Conservation (phyloP, 53 echinoderm and acorn worm genomes). For the Apostichopus leukothele region DNA sequence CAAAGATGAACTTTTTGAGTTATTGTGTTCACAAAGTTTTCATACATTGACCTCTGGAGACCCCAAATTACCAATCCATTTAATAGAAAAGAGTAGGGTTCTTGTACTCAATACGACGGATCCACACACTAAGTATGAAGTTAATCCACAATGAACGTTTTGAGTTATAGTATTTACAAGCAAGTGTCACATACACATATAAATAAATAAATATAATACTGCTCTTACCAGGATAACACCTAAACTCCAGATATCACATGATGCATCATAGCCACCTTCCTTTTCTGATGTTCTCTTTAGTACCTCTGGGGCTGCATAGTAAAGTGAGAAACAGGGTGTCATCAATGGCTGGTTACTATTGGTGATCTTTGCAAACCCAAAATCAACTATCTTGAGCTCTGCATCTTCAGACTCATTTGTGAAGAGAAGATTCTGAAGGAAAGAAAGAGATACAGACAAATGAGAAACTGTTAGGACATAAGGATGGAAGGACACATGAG, state of each 20-base stretch:
- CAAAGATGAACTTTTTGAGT: too few relatives aligned
- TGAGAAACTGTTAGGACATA: too few relatives aligned
- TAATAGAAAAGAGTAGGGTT: too few relatives aligned
- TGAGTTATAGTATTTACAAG: too few relatives aligned
- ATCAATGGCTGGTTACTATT: slow-evolving; percentile 86
- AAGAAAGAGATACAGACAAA: not conserved
- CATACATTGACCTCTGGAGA: too few relatives aligned
- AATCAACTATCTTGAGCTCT: slow-evolving; percentile 94
- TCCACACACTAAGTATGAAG: not conserved
- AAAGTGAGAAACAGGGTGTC: slow-evolving; percentile 94
- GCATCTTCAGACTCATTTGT: slow-evolving; percentile 84
- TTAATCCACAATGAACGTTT: not conserved
- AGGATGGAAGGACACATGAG: too few relatives aligned
- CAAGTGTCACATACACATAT: too few relatives aligned
- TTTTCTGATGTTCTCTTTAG: slow-evolving; percentile 71
- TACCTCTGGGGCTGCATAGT: slow-evolving; percentile 96
- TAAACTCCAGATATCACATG: slow-evolving; percentile 97
- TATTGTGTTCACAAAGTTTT: too few relatives aligned
- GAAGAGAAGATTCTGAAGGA: slow-evolving; percentile 85
- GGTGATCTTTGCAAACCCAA: slow-evolving; percentile 94
- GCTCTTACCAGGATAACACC: slow-evolving; percentile 90
- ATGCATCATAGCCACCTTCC: slow-evolving; percentile 89
- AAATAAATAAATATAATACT: too few relatives aligned
- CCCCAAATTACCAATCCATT: too few relatives aligned
- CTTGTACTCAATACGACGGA: too few relatives aligned